Evolutionary conservation across 2,797 vertebrate genomes (phyloP), one percentile per base, ranked within the genome.

Genomic region (Intellagama lesueurii): DNA sequence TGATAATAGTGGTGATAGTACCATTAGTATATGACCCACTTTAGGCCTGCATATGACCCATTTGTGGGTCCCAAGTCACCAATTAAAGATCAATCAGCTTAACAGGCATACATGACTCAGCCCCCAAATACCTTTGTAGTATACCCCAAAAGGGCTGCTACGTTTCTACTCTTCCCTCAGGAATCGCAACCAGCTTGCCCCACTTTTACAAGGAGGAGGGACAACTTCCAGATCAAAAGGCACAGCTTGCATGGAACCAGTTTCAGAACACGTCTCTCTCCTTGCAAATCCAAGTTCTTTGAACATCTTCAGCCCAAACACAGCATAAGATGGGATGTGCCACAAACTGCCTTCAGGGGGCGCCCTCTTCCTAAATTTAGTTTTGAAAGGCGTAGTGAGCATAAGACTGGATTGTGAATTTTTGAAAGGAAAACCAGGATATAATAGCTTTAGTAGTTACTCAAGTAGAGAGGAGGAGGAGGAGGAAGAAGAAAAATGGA

Each of bases 321-420:
- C 11, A 30, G 5, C 52, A 35, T 49, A 40, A 76, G 44, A 52
- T 22, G 26, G 35, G 22, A 32, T 44, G 7, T 90, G 30, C 64
- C 4, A 26, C 9, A 7, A n/a, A 56, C 3, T 4, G 85, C 84
- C 89, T 86, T 47, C 35, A 86, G 85, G 64, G 84, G 89, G 79
- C n/a, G 35, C 70, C 17, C 64, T 82, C 44, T 90, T 68, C 60
- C 60, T 56, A 90, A 35, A 68, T 56, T 81, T 86, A 26, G 22
- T 16, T 9, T 40, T 47, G 7, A 1, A 81, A n/a, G 17, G 66
- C 7, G 28, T 22, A 35, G 30, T 9, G 35, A 40, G 30, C 30
- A 26, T 12, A 1, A 22, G 44, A 80, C 22, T 52, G 22, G 49
- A 44, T 44, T 26, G n/a, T 60, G 8, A 14, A 64, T 35, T 72